A percentile compares a stretch with the other conserved stretches of the same genome.
phyloP scores from a whole-genome alignment of 2,888 invertebrate species.

The Hemistola chrysoprasaria region DNA sequence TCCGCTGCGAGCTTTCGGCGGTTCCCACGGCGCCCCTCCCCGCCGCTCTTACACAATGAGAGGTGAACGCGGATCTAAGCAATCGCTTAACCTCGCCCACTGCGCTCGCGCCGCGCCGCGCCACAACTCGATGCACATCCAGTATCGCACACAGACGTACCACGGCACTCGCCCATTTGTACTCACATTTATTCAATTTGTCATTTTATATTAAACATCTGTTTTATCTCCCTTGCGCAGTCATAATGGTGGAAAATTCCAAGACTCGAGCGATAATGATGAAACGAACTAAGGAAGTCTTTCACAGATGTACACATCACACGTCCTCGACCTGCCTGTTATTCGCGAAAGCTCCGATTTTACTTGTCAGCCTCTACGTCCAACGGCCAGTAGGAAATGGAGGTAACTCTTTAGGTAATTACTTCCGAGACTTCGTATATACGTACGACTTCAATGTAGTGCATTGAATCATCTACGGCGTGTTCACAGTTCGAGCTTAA shows the following conservation, averaged over 20 bases:
- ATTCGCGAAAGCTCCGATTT: slow-evolving; percentile 33
- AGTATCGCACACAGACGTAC: slow-evolving; percentile 24
- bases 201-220: slow-evolving; percentile 24
- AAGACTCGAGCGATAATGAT: slow-evolving; percentile 9
- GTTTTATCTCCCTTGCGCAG: slow-evolving; percentile 11
- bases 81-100: slow-evolving; percentile 82
- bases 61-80: slow-evolving; percentile 82
- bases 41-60: slow-evolving; percentile 76
- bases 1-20: slow-evolving; percentile 71
- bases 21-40: slow-evolving; percentile 74
- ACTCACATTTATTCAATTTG: slow-evolving; percentile 30
- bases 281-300: slow-evolving; percentile 25
- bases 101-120: slow-evolving; percentile 51
- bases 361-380: slow-evolving; percentile 30
- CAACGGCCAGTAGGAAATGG: slow-evolving; percentile 30
- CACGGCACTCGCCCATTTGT: slow-evolving; percentile 24
- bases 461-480: background rate
- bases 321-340: slow-evolving; percentile 28
- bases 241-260: slow-evolving; percentile 26
- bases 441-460: slow-evolving; percentile 1
- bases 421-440: slow-evolving; percentile 26
- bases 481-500: slow-evolving; percentile 1
- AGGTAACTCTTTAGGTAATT: slow-evolving; percentile 26
- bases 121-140: slow-evolving; percentile 39
- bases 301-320: slow-evolving; percentile 31